Evolutionary conservation across 2,797 vertebrate species (phyloP).

Genomic region (Eptatretus atami): DNA sequence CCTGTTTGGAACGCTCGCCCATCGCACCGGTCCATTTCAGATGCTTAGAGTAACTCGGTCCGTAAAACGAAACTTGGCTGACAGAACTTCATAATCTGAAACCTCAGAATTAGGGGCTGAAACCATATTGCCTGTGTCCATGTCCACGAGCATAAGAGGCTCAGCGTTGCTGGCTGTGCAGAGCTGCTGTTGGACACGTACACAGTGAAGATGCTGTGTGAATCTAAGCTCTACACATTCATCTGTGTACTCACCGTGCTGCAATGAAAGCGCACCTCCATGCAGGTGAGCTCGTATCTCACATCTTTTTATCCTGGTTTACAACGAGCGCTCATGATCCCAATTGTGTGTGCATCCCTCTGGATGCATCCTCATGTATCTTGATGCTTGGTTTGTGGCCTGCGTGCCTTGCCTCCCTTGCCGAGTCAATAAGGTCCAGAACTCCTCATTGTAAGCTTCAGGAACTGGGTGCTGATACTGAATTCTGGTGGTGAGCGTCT

Average conservation of each 20-base stretch:
- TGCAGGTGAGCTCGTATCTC: too few species aligned
- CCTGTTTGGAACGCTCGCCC: conserved; percentile 70
- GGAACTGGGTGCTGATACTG: conserved; percentile 83
- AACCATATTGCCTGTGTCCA: conserved; percentile 20
- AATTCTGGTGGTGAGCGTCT: conserved; percentile 69
- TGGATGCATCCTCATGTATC: conserved; percentile 56
- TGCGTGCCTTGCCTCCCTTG: conserved; percentile 44
- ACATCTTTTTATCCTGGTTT: too few species aligned
- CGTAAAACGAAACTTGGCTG: conserved; percentile 77
- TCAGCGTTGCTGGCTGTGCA: conserved; percentile 13
- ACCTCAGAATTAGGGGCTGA: conserved; percentile 22
- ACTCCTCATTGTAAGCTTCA: conserved; percentile 80
- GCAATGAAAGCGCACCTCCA: conserved; percentile 24
- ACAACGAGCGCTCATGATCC: too few species aligned
- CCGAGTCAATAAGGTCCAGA: conserved; percentile 62
- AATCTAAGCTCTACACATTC: conserved; percentile 78
- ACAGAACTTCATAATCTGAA: conserved; percentile 45
- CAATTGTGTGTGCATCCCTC: too few species aligned
- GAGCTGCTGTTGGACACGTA: conserved; percentile 58
- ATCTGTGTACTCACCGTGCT: conserved; percentile 95
- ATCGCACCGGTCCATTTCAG: conserved; percentile 81
- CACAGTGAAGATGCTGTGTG: conserved; percentile 88
- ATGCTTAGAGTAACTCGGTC: conserved; percentile 62
- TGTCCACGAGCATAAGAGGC: conserved; percentile 8
- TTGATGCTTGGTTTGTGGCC: conserved; percentile 64